These are phyloP conservation scores for Seriola dumerili DNA, from an alignment of 2,113 vertebrate species.

Conservation along the genomic window DNA sequence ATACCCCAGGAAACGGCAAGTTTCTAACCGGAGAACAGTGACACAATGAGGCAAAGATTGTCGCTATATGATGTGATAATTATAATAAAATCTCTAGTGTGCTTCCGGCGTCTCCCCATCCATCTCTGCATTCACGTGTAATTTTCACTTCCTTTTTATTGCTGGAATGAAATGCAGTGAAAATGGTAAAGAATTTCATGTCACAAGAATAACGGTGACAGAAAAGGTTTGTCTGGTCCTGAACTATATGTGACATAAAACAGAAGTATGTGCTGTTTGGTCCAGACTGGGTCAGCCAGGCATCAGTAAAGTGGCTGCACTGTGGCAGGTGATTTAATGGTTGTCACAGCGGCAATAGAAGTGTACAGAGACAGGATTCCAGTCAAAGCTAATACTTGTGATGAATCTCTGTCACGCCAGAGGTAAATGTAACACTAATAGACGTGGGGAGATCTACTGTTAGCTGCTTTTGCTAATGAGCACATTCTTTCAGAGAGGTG, in stretches of 20 bases:
- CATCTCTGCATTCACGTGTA: slow-evolving; percentile 22
- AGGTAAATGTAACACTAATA: slow-evolving; percentile 82
- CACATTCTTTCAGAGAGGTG: slow-evolving; percentile 73
- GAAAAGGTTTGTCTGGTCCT: slow-evolving; percentile 26
- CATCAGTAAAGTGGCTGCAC: slow-evolving; percentile 69
- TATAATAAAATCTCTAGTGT: slow-evolving; percentile 36
- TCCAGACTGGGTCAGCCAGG: slow-evolving; percentile 61
- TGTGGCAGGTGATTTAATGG: slow-evolving; percentile 83
- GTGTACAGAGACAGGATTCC: slow-evolving; percentile 77
- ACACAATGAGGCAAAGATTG: neutral
- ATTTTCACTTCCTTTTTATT: slow-evolving; percentile 37
- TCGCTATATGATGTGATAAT: slow-evolving; percentile 18
- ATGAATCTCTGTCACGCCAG: slow-evolving; percentile 79
- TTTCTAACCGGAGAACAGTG: slow-evolving; percentile 25
- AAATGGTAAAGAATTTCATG: slow-evolving; percentile 20
- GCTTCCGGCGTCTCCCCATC: slow-evolving; percentile 1
- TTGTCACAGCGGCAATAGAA: slow-evolving; percentile 77
- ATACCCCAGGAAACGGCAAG: slow-evolving; percentile 35
- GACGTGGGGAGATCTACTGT: slow-evolving; percentile 78
- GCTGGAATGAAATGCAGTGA: neutral
- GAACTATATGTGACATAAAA: slow-evolving; percentile 58
- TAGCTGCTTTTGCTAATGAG: slow-evolving; percentile 80
- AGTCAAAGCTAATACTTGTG: slow-evolving; percentile 83
- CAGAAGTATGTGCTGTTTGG: slow-evolving; percentile 54
- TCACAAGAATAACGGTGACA: slow-evolving; percentile 10